These are phyloP conservation scores for Oscheius sp. DNA, from an alignment of 1,140 invertebrate species.

Conservation along the genomic window DNA sequence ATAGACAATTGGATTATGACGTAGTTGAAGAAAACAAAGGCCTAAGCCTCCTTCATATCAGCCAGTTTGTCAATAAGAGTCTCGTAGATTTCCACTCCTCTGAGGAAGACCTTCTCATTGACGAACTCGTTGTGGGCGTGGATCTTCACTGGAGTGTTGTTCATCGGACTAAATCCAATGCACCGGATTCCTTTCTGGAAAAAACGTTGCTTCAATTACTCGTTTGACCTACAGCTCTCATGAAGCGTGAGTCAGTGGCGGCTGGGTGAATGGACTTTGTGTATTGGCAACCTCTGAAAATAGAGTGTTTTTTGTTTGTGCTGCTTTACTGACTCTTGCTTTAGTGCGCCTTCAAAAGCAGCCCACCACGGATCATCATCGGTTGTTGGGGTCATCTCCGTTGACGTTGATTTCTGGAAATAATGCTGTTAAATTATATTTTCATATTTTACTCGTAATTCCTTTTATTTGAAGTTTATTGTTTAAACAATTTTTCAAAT, in stretches of 20 bases:
- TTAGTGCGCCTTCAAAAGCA: conserved; percentile 71
- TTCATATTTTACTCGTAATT: too few species aligned
- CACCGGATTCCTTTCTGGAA: conserved; percentile 70
- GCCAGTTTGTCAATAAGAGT: conserved; percentile 26
- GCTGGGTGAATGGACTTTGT: conserved; percentile 75
- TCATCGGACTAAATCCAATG: conserved; percentile 77
- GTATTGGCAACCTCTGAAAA: conserved; percentile 68
- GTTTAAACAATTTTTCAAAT: neutral
- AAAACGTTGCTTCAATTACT: too few species aligned
- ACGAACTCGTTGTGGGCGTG: conserved; percentile 79
- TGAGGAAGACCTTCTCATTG: conserved; percentile 70
- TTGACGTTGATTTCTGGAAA: neutral
- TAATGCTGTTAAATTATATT: neutral
- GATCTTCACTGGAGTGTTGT: conserved; percentile 71
- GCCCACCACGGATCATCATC: conserved; percentile 76
- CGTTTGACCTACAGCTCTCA: conserved; percentile 43
- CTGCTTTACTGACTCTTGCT: conserved; percentile 67
- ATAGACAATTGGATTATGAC: too few species aligned
- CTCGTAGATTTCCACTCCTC: conserved; percentile 59
- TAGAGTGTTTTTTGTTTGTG: neutral
- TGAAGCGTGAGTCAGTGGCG: conserved; percentile 71
- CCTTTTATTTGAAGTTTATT: too few species aligned
- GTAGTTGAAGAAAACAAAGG: too few species aligned
- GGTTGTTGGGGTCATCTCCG: conserved; percentile 69
- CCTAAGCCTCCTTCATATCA: conserved; percentile 2